Evolutionary conservation across 2,113 vertebrate genomes (phyloP), one percentile per base, ranked within the genome.

Genomic region (Enhydra lutris): DNA sequence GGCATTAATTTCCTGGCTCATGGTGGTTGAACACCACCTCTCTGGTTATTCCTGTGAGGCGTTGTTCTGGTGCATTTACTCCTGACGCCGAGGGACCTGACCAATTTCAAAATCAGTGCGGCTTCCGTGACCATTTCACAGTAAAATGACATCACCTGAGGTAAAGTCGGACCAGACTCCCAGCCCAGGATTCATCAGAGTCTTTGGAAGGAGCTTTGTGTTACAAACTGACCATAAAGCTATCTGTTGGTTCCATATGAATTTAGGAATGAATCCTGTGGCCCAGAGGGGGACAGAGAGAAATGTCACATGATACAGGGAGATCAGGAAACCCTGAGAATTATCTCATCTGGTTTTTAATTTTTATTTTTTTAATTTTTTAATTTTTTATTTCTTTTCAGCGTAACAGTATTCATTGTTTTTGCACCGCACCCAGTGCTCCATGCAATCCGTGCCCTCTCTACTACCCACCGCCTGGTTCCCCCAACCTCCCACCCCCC

Each of bases 91-190:
- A 71, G 42, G 52, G 71, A 89, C 79, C 13, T 50, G 36, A 39
- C 2, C 17, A 6, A 86, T 80, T 82, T 85, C 39, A 17, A 17
- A 93, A 50, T 65, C 85, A 76, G 29, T 23, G 4, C 13, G 18
- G 29, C 57, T 55, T 36, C 39, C 3, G 18, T 31, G 21, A 36
- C 55, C 39, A 24, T 20, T 57, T 21, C 39, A 20, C 50, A 78
- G 39, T 93, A 18, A 91, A 89, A 57, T 15, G 6, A 14, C 7
- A 24, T 55, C 57, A 52, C 18, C 29, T 45, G 39, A 92, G 45
- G 11, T 26, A 21, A 55, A 65, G 23, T 57, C n/a, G 0, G 1
- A 17, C 7, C 1, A 61, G 39, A 14, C 67, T 23, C 45, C 15
- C 8, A 47, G 76, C 55, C 18, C 36, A n/a, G 12, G 4, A 34